Base-by-base conservation (phyloP, 1,140 invertebrate genomes). In the Glomeris maerens region DNA sequence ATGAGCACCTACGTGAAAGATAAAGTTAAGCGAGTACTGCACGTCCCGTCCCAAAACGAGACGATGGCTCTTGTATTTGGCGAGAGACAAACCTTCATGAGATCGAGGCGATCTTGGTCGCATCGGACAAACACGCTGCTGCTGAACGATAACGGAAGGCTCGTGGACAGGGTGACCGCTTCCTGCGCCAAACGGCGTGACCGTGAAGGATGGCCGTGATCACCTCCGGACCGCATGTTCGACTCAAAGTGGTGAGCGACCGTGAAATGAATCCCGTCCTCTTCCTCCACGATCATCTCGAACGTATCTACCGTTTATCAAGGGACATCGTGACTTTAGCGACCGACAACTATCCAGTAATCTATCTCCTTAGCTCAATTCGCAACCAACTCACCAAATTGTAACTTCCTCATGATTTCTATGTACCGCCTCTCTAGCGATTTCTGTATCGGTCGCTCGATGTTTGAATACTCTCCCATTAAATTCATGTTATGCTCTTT, bases 51-150 rank as follows among this genome's bases (percentile, higher is more conserved):
- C 31, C 31, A 36, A 36, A 36, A 36, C 31, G 10, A 36, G 10
- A 36, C n/a, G n/a, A n/a, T n/a, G n/a, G n/a, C n/a, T n/a, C n/a
- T 36, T 36, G 10, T 36, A 36, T 36, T 13, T 27, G 25, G 17
- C 4, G 17, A 31, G 21, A 53, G 25, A 50, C 49, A 46, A 63
- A 84, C 86, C 77, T 92, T 96, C 90, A 93, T 96, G 50, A 95
- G 78, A 67, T 95, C 90, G 41, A 95, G 72, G 56, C 91, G 74
- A 64, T 94, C 90, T 47, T 86, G 81, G 71, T 94, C 92, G 70
- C 89, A 93, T 55, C 92, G 77, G 45, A 96, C 90, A 75, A 96
- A 97, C 41, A 97, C 91, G 56, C 85, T 87, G 62, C 87, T 93
- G 64, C 85, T 91, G 59, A 84, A 90, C 21, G 89, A 93, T 20